These are phyloP conservation scores for Dynastes maya DNA, from an alignment of 2,888 invertebrate species.

Conservation along the genomic window DNA sequence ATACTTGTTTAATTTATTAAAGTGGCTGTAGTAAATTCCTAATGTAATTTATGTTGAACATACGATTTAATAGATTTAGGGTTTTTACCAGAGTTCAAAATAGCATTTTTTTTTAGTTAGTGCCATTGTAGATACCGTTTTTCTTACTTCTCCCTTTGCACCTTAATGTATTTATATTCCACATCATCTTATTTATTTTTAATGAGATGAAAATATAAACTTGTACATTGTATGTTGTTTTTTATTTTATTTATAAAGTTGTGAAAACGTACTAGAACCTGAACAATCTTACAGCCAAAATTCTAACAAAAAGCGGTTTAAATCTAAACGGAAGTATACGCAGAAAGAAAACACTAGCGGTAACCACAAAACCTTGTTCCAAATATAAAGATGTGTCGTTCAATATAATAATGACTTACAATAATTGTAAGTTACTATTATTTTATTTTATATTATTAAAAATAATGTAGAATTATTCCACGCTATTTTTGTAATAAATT, in stretches of 20 bases:
- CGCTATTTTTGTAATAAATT: no score
- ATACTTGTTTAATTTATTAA: slow-evolving; percentile 55
- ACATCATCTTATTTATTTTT: slow-evolving; percentile 47
- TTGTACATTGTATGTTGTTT: slow-evolving; percentile 46
- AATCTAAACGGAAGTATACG: no score
- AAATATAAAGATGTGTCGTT: no score
- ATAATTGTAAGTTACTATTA: no score
- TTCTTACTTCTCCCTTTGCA: slow-evolving; percentile 38
- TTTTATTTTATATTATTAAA: no score
- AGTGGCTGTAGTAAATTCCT: slow-evolving; percentile 52
- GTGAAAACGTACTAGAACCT: no score
- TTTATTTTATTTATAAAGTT: slow-evolving; percentile 15
- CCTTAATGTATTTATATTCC: slow-evolving; percentile 47
- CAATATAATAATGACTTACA: no score
- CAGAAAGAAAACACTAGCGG: no score
- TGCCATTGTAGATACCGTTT: slow-evolving; percentile 54
- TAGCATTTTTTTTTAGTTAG: slow-evolving; percentile 52
- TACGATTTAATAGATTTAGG: slow-evolving; percentile 53
- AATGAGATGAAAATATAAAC: slow-evolving; percentile 50
- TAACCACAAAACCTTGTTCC: no score
- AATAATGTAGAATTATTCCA: no score
- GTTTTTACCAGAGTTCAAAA: slow-evolving; percentile 57
- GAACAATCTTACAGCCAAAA: no score
- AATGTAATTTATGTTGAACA: slow-evolving; percentile 55
- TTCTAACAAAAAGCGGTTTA: no score